Evolutionary conservation across 2,888 invertebrate species (phyloP).

Genomic region (Orchesella flavescens): DNA sequence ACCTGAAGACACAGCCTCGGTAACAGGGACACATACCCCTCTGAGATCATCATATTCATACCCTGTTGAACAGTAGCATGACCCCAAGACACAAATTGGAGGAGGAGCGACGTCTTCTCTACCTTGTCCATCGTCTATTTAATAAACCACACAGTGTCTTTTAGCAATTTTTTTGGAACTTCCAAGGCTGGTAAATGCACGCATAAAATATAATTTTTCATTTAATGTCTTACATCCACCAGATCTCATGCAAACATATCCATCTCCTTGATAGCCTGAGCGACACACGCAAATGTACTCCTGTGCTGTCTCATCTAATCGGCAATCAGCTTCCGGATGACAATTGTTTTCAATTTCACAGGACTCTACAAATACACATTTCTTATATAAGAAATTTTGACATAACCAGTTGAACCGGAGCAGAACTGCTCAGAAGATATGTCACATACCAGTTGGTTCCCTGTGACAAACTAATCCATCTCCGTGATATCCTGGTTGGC

Average conservation of each 20-base stretch:
- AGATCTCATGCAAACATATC: constrained; percentile 73
- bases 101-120: constrained; percentile 72
- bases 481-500: constrained; percentile 75
- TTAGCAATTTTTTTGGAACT: no score
- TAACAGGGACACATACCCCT: constrained; percentile 71
- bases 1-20: not conserved
- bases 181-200: no score
- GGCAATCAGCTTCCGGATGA: constrained; percentile 86
- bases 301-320: constrained; percentile 72
- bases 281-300: constrained; percentile 76
- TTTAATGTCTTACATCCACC: constrained; percentile 46
- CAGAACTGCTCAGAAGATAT: no score
- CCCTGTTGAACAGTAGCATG: constrained; percentile 79
- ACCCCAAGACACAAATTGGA: constrained; percentile 75
- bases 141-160: no score
- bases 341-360: constrained; percentile 87
- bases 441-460: constrained; percentile 41
- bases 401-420: no score
- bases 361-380: constrained; percentile 56
- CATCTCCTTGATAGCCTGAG: constrained; percentile 78
- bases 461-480: constrained; percentile 74
- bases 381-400: no score
- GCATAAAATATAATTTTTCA: no score
- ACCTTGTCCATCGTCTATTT: not conserved
- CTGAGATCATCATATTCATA: constrained; percentile 76